phyloP scores from a whole-genome alignment of 2,113 vertebrate species.

The Bubo scandiacus region DNA sequence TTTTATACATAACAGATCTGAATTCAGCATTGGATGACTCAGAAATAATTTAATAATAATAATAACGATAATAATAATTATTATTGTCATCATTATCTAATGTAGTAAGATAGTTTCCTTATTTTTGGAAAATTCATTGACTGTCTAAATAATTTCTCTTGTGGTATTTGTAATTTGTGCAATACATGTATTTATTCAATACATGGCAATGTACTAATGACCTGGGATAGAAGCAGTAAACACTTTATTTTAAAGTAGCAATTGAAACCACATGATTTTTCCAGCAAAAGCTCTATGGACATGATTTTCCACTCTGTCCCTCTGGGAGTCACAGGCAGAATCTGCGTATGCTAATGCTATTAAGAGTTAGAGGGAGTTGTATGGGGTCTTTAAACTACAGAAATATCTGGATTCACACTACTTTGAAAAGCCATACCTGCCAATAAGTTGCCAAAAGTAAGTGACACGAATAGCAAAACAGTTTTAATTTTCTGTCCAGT shows the following conservation, averaged over 20 bases:
- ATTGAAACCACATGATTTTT: background rate
- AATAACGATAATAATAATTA: background rate
- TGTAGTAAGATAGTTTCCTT: background rate
- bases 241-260: background rate
- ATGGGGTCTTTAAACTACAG: background rate
- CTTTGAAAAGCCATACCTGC: constrained; percentile 57
- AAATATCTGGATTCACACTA: background rate
- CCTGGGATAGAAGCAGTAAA: background rate
- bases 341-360: background rate
- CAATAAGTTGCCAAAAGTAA: constrained; percentile 59
- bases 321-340: background rate
- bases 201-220: background rate
- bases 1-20: background rate
- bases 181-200: background rate
- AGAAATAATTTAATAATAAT: background rate
- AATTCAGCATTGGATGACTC: background rate
- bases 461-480: constrained; percentile 35
- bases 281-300: background rate
- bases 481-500: constrained; percentile 78
- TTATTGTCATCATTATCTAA: background rate
- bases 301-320: background rate
- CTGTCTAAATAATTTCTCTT: background rate
- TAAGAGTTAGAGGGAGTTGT: constrained; percentile 15
- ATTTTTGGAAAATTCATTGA: background rate
- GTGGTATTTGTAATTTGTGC: background rate